Percentiles rank a stretch among this genome's conserved stretches.
phyloP scores from a whole-genome alignment of 2,888 invertebrate species.

The Meteorus cinctellus region DNA sequence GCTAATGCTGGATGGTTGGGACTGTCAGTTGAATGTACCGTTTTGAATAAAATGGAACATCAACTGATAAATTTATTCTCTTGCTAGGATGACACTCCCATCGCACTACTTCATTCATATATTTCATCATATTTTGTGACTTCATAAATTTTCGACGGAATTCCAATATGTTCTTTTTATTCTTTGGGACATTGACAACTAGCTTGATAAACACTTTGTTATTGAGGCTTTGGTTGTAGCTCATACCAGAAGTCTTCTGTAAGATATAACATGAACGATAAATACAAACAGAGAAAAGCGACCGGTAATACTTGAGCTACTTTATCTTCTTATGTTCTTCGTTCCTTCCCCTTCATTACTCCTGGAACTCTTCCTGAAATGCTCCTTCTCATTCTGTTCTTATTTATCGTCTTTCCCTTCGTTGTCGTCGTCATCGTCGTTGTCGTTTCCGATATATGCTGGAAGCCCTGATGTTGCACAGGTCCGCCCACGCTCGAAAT shows the following conservation, averaged over 20 bases:
- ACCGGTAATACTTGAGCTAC: constrained; percentile 26
- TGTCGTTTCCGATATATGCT: neutral
- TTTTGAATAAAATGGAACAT: too few relatives aligned
- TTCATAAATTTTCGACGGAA: too few relatives aligned
- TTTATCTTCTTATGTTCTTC: constrained; percentile 21
- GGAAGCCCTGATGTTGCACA: constrained; percentile 43
- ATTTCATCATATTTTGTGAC: too few relatives aligned
- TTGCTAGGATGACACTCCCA: too few relatives aligned
- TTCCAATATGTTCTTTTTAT: too few relatives aligned
- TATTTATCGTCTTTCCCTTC: constrained; percentile 13
- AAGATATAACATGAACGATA: neutral
- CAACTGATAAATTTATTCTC: too few relatives aligned
- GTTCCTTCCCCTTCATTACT: neutral
- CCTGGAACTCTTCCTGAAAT: neutral
- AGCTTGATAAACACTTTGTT: too few relatives aligned
- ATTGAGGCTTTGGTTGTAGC: neutral
- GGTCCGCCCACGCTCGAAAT: constrained; percentile 64
- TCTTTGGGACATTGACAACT: too few relatives aligned
- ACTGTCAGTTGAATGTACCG: too few relatives aligned
- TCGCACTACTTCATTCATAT: too few relatives aligned
- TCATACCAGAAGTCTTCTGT: neutral
- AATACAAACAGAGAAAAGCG: neutral
- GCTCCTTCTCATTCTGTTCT: neutral
- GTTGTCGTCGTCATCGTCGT: constrained; percentile 12
- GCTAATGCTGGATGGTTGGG: too few relatives aligned